Conservation (phyloP, 2,113 vertebrate genomes). For the Herpetotheres cachinnans region DNA sequence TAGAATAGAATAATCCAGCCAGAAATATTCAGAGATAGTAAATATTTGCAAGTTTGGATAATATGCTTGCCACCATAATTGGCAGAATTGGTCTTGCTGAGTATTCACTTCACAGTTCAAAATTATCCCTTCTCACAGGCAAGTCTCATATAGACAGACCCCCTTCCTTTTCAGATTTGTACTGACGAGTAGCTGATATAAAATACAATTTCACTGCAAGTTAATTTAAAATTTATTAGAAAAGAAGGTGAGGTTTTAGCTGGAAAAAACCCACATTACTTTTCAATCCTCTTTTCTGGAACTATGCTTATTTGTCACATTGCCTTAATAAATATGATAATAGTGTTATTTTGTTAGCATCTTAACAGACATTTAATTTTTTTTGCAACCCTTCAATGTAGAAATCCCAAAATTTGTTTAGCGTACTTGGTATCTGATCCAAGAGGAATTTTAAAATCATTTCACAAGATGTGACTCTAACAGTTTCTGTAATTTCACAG, state of each 20-base stretch:
- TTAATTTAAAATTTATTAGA: slow-evolving; percentile 51
- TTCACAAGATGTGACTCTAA: neutral
- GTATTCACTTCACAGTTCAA: slow-evolving; percentile 19
- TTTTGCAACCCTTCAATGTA: neutral
- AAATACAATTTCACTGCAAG: slow-evolving; percentile 13
- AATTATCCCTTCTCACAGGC: neutral
- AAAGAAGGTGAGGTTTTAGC: slow-evolving; percentile 2
- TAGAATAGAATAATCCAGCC: neutral
- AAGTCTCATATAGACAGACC: neutral
- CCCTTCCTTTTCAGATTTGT: neutral
- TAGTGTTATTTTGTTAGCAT: neutral
- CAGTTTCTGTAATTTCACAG: neutral
- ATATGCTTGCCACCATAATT: neutral
- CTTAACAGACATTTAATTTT: neutral
- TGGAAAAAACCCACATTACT: neutral
- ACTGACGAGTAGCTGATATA: neutral
- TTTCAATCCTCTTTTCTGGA: slow-evolving; percentile 43
- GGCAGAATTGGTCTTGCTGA: slow-evolving; percentile 13
- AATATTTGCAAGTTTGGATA: slow-evolving; percentile 25
- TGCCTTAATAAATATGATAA: slow-evolving; percentile 24
- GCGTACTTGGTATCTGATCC: neutral
- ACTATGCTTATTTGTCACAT: neutral
- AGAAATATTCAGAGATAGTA: neutral
- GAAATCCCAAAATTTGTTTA: neutral
- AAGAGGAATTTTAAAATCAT: neutral